These are phyloP conservation scores for Ptilodon capucinus DNA, from an alignment of 2,888 invertebrate species.

Conservation along the genomic window DNA sequence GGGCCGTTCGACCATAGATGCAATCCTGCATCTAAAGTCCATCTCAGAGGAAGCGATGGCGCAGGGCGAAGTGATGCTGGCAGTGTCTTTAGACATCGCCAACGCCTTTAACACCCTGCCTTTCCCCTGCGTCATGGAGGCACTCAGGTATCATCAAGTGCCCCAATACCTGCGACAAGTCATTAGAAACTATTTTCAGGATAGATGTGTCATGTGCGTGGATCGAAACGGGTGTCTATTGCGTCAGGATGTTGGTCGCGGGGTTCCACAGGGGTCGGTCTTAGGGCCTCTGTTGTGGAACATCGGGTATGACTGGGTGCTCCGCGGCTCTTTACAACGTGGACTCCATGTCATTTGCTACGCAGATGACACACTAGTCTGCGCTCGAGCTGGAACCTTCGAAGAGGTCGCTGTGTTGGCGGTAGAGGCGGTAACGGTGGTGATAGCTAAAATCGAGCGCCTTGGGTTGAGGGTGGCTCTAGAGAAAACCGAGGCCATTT, in stretches of 20 bases:
- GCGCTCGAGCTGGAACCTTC: background rate
- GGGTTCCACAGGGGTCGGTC: conserved; percentile 25
- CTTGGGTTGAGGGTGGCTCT: background rate
- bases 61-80: conserved; percentile 16
- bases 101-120: conserved; percentile 33
- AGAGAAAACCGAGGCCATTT: background rate
- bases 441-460: background rate
- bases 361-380: conserved; percentile 24
- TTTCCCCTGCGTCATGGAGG: conserved; percentile 22
- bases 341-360: conserved; percentile 12
- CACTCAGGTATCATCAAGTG: conserved; percentile 18
- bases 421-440: background rate
- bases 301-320: no score
- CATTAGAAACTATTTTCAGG: conserved; percentile 7
- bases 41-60: conserved; percentile 6
- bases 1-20: conserved; percentile 8
- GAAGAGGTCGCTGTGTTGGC: background rate
- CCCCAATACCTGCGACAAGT: conserved; percentile 15
- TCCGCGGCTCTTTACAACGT: conserved; percentile 4
- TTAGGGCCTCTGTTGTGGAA: no score
- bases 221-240: background rate
- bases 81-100: conserved; percentile 24
- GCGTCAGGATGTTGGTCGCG: conserved; percentile 4
- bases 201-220: background rate
- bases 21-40: conserved; percentile 2